A percentile compares a stretch with the other conserved stretches of the same genome.
Conservation (phyloP, 2,888 invertebrate genomes). For the Conomelus anceps region DNA sequence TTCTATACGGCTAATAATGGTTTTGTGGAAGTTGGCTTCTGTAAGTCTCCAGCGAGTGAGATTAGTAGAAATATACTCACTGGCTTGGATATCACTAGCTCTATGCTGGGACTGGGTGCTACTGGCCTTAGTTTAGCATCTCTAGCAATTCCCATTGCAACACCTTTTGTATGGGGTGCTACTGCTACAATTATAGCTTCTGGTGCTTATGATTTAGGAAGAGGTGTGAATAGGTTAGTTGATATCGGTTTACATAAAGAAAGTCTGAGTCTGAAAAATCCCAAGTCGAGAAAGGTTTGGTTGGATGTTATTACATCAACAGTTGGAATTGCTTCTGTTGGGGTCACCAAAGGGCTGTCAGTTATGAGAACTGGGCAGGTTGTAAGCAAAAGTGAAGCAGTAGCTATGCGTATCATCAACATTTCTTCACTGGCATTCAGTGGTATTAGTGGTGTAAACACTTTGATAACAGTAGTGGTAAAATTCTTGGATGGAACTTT, state of each 20-base stretch:
- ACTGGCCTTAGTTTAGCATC: constrained; percentile 22
- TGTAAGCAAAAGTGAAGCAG: constrained; percentile 9
- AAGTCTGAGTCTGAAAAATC: constrained; percentile 20
- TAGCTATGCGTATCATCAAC: constrained; percentile 21
- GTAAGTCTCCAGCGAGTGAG: constrained; percentile 19
- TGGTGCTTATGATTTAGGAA: constrained; percentile 21
- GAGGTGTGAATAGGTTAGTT: constrained; percentile 15
- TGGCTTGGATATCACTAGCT: constrained; percentile 21
- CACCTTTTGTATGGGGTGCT: constrained; percentile 23
- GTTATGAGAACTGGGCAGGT: constrained; percentile 16
- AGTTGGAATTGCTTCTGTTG: constrained; percentile 22
- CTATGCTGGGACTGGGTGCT: constrained; percentile 20
- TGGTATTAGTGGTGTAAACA: constrained; percentile 22
- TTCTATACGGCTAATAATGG: constrained; percentile 16
- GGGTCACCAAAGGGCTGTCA: constrained; percentile 17
- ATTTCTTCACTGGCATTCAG: constrained; percentile 21
- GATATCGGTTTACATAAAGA: constrained; percentile 21
- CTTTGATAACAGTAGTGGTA: constrained; percentile 20
- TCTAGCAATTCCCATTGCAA: constrained; percentile 17
- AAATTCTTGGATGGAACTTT: constrained; percentile 20
- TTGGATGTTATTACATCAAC: constrained; percentile 18
- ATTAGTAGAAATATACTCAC: constrained; percentile 16
- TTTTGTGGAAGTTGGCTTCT: constrained; percentile 18
- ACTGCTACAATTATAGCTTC: constrained; percentile 22
- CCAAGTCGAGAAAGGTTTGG: constrained; percentile 23